phyloP scores from a whole-genome alignment of 1,140 invertebrate species.

The Samia ricini region DNA sequence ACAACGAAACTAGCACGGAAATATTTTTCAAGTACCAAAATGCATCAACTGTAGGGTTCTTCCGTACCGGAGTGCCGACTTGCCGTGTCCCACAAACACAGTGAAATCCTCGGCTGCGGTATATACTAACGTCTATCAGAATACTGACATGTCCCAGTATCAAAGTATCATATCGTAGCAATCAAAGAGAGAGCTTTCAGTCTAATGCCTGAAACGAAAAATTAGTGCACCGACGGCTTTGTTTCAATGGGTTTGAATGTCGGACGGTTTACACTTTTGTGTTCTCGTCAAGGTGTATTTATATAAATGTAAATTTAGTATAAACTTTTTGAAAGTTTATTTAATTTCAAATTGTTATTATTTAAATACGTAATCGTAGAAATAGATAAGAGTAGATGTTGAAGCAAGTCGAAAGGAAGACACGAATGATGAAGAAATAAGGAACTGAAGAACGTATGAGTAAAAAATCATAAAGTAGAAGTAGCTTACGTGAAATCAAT shows the following conservation, averaged over 20 bases:
- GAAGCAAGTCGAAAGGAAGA: too few relatives aligned
- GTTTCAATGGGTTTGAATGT: conserved; percentile 19
- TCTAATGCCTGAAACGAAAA: conserved; percentile 29
- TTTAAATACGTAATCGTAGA: too few relatives aligned
- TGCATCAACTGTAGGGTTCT: conserved; percentile 46
- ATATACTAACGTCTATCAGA: conserved; percentile 3
- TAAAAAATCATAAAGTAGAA: neutral
- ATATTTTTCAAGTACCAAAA: conserved; percentile 28
- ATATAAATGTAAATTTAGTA: neutral
- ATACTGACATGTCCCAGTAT: conserved; percentile 10
- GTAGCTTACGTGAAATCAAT: neutral
- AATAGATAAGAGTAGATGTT: too few relatives aligned
- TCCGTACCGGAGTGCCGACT: conserved; percentile 25
- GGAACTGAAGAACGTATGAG: too few relatives aligned
- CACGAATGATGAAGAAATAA: too few relatives aligned
- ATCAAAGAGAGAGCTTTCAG: conserved; percentile 55
- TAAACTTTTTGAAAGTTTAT: neutral
- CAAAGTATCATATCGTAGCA: conserved; percentile 45
- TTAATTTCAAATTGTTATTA: neutral
- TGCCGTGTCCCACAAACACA: conserved; percentile 36
- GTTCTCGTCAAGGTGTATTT: neutral
- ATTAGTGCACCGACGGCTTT: conserved; percentile 28
- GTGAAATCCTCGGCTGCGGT: conserved; percentile 9
- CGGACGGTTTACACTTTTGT: conserved; percentile 1
- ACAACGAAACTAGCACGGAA: conserved; percentile 12